A percentile compares a stretch with the other conserved stretches of the same genome.
These are phyloP conservation scores for Mus spretus DNA, from an alignment of 2,797 vertebrate genomes.

Conservation along the genomic window DNA sequence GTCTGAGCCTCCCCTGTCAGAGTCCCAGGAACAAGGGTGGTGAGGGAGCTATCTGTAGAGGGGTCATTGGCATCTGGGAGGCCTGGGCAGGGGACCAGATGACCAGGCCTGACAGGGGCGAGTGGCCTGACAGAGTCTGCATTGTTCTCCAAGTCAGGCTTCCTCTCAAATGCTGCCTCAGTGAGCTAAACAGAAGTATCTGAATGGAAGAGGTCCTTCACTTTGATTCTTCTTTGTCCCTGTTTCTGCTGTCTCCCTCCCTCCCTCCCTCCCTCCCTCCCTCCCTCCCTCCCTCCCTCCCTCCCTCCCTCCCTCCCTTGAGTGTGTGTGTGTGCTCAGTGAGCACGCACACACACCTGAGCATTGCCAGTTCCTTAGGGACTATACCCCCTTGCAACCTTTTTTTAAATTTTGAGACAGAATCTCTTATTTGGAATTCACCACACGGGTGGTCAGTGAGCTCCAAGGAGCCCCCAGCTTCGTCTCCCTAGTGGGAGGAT, in stretches of 20 bases:
- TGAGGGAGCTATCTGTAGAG: neutral
- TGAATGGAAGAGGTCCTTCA: neutral
- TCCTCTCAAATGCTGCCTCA: neutral
- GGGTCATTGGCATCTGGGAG: neutral
- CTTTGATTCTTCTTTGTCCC: neutral
- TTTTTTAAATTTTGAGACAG: neutral
- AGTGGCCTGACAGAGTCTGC: rapidly evolving
- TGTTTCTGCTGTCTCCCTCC: neutral
- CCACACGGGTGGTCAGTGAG: neutral
- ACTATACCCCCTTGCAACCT: neutral
- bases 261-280: too few relatives aligned
- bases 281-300: too few relatives aligned
- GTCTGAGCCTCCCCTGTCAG: rapidly evolving
- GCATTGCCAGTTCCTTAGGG: neutral
- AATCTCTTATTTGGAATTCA: neutral
- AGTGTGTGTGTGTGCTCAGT: neutral
- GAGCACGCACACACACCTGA: neutral
- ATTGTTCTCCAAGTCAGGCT: rapidly evolving
- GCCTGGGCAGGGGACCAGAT: neutral
- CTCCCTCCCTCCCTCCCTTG: too few relatives aligned
- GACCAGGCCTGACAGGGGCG: neutral
- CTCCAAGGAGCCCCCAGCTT: neutral
- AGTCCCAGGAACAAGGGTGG: neutral
- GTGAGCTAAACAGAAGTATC: neutral
- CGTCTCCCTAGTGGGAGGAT: neutral